Percentiles rank a stretch among this genome's conserved stretches.
phyloP scores from a whole-genome alignment of 1,140 invertebrate species.

The Rhysida immarginata region DNA sequence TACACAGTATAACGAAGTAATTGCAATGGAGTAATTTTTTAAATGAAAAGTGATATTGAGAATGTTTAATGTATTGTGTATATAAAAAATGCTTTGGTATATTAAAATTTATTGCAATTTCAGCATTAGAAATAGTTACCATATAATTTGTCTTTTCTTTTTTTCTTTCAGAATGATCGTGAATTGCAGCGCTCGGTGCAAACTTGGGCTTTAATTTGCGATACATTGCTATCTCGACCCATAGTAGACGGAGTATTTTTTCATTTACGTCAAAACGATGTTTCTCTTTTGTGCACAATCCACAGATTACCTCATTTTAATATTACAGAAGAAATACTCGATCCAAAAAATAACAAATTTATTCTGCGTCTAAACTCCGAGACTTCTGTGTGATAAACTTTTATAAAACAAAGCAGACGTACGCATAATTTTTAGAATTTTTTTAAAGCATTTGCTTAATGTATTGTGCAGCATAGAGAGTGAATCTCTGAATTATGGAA shows the following conservation, averaged over 20 bases:
- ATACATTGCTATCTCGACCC: constrained; percentile 68
- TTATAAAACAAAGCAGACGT: too few relatives aligned
- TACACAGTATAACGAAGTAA: too few relatives aligned
- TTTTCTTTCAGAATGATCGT: constrained; percentile 28
- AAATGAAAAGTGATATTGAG: too few relatives aligned
- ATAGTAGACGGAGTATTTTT: constrained; percentile 60
- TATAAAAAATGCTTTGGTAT: too few relatives aligned
- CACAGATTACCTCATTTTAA: constrained; percentile 78
- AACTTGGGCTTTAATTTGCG: constrained; percentile 85
- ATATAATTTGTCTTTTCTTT: constrained; percentile 12
- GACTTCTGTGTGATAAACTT: constrained; percentile 77
- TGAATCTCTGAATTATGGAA: too few relatives aligned
- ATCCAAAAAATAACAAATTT: constrained; percentile 91
- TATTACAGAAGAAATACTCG: constrained; percentile 84
- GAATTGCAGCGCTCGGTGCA: constrained; percentile 51
- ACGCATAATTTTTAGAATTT: too few relatives aligned
- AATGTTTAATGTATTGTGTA: too few relatives aligned
- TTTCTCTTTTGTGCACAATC: constrained; percentile 75
- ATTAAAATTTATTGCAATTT: too few relatives aligned
- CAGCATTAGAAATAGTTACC: too few relatives aligned
- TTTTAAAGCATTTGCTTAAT: too few relatives aligned
- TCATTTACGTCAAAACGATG: constrained; percentile 81
- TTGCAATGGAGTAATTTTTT: too few relatives aligned
- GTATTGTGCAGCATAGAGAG: too few relatives aligned
- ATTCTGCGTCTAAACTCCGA: constrained; percentile 85